Conservation (phyloP, 2,113 vertebrate genomes). For the Rafetus swinhoei region DNA sequence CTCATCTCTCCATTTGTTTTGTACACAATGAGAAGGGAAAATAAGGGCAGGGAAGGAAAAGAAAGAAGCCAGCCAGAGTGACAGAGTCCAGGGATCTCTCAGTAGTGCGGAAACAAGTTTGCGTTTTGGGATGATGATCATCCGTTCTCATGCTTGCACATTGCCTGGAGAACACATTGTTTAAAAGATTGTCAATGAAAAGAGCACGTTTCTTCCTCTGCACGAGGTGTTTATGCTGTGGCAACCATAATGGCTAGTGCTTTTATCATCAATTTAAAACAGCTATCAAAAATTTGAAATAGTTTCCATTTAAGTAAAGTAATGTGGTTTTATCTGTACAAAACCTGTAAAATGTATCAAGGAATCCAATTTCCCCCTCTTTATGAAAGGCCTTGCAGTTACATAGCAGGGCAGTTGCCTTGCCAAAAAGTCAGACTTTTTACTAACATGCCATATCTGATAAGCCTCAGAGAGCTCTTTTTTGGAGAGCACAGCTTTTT, state of each 20-base stretch:
- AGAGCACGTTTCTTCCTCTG: slow-evolving; percentile 51
- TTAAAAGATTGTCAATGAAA: slow-evolving; percentile 60
- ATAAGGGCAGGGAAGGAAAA: not conserved
- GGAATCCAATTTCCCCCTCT: not conserved
- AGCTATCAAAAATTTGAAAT: slow-evolving; percentile 49
- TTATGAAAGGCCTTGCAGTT: not conserved
- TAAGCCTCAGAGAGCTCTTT: not conserved
- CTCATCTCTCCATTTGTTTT: not conserved
- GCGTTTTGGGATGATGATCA: slow-evolving; percentile 26
- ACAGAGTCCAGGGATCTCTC: not conserved
- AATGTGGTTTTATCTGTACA: not conserved
- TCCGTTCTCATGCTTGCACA: not conserved
- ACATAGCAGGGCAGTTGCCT: not conserved
- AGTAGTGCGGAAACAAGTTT: not conserved
- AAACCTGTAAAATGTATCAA: not conserved
- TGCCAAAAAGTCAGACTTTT: not conserved
- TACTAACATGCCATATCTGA: not conserved
- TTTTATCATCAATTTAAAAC: slow-evolving; percentile 49
- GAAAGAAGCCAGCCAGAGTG: not conserved
- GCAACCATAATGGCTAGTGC: not conserved
- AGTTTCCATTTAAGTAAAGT: slow-evolving; percentile 31
- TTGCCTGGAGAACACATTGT: slow-evolving; percentile 3
- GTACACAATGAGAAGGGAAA: not conserved
- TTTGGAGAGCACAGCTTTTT: not conserved
- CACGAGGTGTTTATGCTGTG: slow-evolving; percentile 23